Percentiles rank a stretch among this genome's conserved stretches.
These are phyloP conservation scores for Campylorhamphus procurvoides DNA, from an alignment of 2,113 vertebrate species.

Conservation along the genomic window DNA sequence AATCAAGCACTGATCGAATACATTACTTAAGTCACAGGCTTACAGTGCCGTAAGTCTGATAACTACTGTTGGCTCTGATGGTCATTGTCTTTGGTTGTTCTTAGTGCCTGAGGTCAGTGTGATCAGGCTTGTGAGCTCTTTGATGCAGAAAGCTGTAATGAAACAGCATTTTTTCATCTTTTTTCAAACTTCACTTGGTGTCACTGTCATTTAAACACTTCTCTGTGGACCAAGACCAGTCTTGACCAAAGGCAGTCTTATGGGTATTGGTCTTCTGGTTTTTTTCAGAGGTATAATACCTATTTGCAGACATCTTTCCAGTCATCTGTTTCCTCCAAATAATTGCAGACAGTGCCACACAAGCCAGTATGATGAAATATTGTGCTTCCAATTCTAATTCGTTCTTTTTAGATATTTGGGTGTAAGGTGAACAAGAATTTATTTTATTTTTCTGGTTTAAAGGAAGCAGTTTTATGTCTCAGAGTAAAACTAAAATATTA, in stretches of 20 bases:
- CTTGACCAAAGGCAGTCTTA: neutral
- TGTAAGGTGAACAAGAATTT: neutral
- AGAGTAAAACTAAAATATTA: neutral
- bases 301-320: neutral
- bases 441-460: neutral
- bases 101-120: neutral
- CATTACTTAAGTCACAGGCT: neutral
- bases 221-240: neutral
- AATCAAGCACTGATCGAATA: neutral
- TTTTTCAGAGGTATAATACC: neutral
- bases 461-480: neutral
- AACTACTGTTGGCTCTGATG: neutral
- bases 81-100: neutral
- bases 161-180: neutral
- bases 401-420: neutral
- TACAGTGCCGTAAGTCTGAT: neutral
- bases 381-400: neutral
- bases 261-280: neutral
- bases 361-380: neutral
- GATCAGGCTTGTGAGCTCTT: neutral
- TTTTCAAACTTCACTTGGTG: neutral
- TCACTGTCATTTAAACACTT: neutral
- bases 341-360: neutral
- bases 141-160: neutral
- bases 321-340: neutral